Evolutionary conservation across 2,888 invertebrate species (phyloP), one percentile per base, ranked within the genome.

Genomic region (Sphaerophoria rueppellii): DNA sequence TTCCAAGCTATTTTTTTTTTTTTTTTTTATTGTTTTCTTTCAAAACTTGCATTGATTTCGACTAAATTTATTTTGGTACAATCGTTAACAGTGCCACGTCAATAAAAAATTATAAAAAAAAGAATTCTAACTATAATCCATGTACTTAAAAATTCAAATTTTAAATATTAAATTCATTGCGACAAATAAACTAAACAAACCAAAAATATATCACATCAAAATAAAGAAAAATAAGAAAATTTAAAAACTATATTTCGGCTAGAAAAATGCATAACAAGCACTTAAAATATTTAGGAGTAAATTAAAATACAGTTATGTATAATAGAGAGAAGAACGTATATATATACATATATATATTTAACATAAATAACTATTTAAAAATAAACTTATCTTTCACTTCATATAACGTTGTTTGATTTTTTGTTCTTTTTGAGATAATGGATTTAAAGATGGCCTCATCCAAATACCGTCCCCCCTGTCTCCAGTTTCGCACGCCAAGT

Each of bases 301-400:
- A 50, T 24, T 57, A 54, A 32, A 55, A 63, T 71, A 46, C 37
- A 72, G 50, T 57, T 71, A 76, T 81, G 81, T 85, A 73, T 54
- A 77, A 81, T 81, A 81, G 76, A 24, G 24, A 24, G 24, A 77
- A 69, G 60, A 76, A 72, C 85, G 81, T 60, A 43, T 60, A 60
- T 65, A 65, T 24, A 24, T 24, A 24, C 70, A 80, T 60, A 60
- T 65, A 65, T 73, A 80, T 60, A 83, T 85, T 76, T 85, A 85
- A 67, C 81, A 57, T 85, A 77, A 85, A 81, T 85, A 76, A 85
- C 85, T 80, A 81, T 85, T 81, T 85, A 81, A 85, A 81, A 85
- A 85, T 85, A 85, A 85, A 85, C 76, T 85, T 85, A 85, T 81
- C 85, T 85, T 85, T 85, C 85, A 85, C 85, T 85, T 85, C 85